These are phyloP conservation scores for Eulemur rufifrons DNA, from an alignment of 2,113 vertebrate species.

Conservation along the genomic window DNA sequence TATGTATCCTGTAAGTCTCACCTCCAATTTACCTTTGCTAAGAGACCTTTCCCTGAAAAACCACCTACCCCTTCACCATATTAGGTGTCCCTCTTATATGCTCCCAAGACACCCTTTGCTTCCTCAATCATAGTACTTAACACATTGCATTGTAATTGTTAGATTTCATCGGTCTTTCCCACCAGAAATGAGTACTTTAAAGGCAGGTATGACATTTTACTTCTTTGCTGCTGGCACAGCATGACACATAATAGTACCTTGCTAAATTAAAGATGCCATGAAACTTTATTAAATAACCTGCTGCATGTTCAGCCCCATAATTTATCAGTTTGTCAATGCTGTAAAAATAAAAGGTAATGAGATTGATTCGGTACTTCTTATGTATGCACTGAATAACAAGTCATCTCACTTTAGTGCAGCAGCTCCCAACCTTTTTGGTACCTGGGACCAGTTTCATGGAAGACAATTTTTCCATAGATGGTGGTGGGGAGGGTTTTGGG, in stretches of 20 bases:
- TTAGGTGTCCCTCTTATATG: not conserved
- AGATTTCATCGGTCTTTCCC: not conserved
- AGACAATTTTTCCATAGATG: too few relatives aligned
- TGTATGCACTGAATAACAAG: not conserved
- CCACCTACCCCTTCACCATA: not conserved
- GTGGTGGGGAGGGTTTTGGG: too few relatives aligned
- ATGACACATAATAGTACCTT: not conserved
- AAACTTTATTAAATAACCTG: conserved; percentile 23
- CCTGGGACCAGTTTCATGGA: too few relatives aligned
- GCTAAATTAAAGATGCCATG: not conserved
- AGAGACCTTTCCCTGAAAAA: not conserved
- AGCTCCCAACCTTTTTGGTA: too few relatives aligned
- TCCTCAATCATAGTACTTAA: not conserved
- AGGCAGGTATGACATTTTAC: not conserved
- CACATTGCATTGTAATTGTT: not conserved
- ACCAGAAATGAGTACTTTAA: not conserved
- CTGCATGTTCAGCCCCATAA: not conserved
- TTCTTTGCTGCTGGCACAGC: not conserved
- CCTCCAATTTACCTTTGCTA: not conserved
- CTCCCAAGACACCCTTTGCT: not conserved
- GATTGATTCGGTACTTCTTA: not conserved
- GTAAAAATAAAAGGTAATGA: not conserved
- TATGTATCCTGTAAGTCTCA: not conserved
- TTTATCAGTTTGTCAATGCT: not conserved
- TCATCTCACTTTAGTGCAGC: not conserved